Evolutionary conservation across 2,888 invertebrate genomes (phyloP).

Genomic region (Tinea trinotella): DNA sequence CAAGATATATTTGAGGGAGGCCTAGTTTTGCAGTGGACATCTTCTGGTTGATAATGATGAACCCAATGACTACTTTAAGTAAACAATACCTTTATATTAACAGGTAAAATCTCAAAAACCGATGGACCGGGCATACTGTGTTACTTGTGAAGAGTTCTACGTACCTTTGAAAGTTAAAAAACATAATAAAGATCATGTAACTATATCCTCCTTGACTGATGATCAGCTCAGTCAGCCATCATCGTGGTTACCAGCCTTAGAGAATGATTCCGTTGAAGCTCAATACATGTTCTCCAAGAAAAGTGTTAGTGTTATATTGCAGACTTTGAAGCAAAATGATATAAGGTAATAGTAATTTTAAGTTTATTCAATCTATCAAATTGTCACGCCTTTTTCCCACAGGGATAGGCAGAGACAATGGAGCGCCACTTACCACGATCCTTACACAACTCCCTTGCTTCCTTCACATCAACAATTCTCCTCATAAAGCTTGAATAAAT

Average conservation of each 20-base stretch:
- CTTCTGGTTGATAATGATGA: no score
- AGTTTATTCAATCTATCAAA: no score
- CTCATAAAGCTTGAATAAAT: no score
- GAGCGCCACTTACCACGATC: no score
- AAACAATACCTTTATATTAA: slow-evolving; percentile 22
- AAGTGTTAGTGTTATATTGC: slow-evolving; percentile 75
- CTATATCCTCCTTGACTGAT: slow-evolving; percentile 66
- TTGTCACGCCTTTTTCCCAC: no score
- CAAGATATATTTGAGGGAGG: no score
- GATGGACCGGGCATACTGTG: slow-evolving; percentile 74
- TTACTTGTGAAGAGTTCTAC: slow-evolving; percentile 74
- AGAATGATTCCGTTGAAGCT: slow-evolving; percentile 86
- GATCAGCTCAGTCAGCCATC: slow-evolving; percentile 76
- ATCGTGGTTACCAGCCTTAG: slow-evolving; percentile 76
- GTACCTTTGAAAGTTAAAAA: slow-evolving; percentile 41
- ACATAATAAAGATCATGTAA: slow-evolving; percentile 72
- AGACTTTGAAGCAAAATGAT: slow-evolving; percentile 72
- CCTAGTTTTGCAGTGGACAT: no score
- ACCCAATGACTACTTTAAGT: not conserved
- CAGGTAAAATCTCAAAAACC: slow-evolving; percentile 56
- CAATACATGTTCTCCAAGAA: slow-evolving; percentile 88
- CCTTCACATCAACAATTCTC: no score
- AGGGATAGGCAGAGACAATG: no score
- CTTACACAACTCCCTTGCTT: no score
- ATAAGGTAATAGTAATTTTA: slow-evolving; percentile 57